Base-by-base conservation (phyloP, 2,888 invertebrate species). In the Petrolisthes manimaculis region DNA sequence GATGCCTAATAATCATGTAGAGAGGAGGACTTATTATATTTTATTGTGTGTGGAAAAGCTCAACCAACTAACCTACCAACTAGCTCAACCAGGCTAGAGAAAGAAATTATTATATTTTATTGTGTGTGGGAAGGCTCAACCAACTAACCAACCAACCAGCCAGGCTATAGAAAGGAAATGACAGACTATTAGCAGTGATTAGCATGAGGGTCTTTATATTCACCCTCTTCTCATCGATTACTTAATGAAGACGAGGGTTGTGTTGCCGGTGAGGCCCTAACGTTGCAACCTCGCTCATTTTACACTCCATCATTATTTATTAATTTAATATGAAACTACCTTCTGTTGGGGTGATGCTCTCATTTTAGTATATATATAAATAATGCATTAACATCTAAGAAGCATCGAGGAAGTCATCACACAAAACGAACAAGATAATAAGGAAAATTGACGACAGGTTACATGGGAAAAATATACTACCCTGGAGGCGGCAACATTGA, bases 141-240 rank as follows among this genome's bases (percentile, higher is more conserved):
- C n/a, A n/a, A n/a, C n/a, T n/a, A n/a, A n/a, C n/a, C n/a, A n/a
- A n/a, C n/a, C n/a, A n/a, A n/a, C n/a, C n/a, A n/a, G n/a, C n/a
- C n/a, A n/a, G n/a, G n/a, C n/a, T n/a, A n/a, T n/a, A n/a, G n/a
- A n/a, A n/a, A n/a, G 85, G 37, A 67, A 85, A 85, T 79, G 85
- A 51, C 85, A 85, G 69, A 61, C 79, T 67, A 85, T 85, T 85
- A 85, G 85, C 86, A 53, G 5, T 80, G 69, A 86, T 86, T 86
- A 86, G 86, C 86, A 86, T 80, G 86, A 74, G 69, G 80, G 69
- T 53, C 80, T 80, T 85, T 86, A 71, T 86, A 74, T 80, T 37
- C 69, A 24, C 61, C 75, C 37, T 54, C 37, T 71, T 51, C 55
- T 5, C 56, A 84, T 84, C 84, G 77, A 84, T 77, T 75, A 75